Evolutionary conservation across 2,797 vertebrate genomes (phyloP).

Genomic region (Enteromius treurensis): DNA sequence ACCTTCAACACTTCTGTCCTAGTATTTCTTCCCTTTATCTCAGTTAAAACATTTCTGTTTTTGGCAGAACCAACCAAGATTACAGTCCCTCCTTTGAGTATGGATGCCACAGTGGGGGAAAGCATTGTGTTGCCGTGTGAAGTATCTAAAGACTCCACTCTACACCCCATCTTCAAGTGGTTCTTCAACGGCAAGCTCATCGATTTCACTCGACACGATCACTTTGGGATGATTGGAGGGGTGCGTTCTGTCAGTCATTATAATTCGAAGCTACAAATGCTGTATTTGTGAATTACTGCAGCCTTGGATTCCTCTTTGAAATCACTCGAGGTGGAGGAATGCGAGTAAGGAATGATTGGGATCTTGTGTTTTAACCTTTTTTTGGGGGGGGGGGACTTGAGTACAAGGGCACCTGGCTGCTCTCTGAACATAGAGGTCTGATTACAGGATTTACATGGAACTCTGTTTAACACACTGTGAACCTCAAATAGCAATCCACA

Average conservation of each 20-base stretch:
- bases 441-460: slow-evolving; percentile 63
- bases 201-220: slow-evolving; percentile 80
- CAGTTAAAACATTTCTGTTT: slow-evolving; percentile 28
- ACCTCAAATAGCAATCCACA: slow-evolving; percentile 46
- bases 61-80: slow-evolving; percentile 83
- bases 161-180: slow-evolving; percentile 84
- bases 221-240: slow-evolving; percentile 88
- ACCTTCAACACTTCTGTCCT: neutral
- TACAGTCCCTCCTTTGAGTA: slow-evolving; percentile 77
- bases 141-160: slow-evolving; percentile 82
- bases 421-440: slow-evolving; percentile 57
- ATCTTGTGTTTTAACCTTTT: slow-evolving; percentile 44
- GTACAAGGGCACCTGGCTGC: slow-evolving; percentile 64
- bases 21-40: neutral
- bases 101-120: slow-evolving; percentile 86
- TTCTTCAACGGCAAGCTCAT: slow-evolving; percentile 84
- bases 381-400: slow-evolving; percentile 42
- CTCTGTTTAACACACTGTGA: slow-evolving; percentile 52
- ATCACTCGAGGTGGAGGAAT: neutral
- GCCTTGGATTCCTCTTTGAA: slow-evolving; percentile 19
- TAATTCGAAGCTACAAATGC: slow-evolving; percentile 22
- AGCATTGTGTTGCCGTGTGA: slow-evolving; percentile 88
- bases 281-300: neutral
- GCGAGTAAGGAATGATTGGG: slow-evolving; percentile 32
- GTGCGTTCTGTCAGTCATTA: slow-evolving; percentile 71